Evolutionary conservation across 2,113 vertebrate species (phyloP).

Genomic region (Brachypteracias leptosomus): DNA sequence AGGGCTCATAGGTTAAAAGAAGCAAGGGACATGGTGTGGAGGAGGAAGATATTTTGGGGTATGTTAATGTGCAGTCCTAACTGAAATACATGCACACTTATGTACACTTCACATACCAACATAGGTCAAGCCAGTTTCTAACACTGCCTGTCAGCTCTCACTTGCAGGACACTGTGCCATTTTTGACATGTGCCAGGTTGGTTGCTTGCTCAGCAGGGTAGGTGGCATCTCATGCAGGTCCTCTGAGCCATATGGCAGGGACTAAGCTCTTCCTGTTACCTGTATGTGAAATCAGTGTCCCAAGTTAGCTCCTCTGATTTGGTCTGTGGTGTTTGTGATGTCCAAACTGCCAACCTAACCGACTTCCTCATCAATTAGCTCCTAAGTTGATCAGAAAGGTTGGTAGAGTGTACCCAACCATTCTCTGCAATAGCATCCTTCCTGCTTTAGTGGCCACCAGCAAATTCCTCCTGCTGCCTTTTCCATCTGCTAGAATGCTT

Average conservation of each 20-base stretch:
- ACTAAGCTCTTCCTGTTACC: not conserved
- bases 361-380: not conserved
- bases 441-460: not conserved
- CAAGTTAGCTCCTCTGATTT: not conserved
- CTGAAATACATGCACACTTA: not conserved
- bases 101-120: not conserved
- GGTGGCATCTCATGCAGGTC: not conserved
- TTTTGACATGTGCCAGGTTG: not conserved
- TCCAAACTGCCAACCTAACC: not conserved
- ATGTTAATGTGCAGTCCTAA: not conserved
- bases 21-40: not conserved
- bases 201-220: not conserved
- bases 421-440: not conserved
- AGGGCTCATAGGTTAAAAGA: not conserved
- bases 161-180: accelerated
- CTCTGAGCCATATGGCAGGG: not conserved
- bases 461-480: not conserved
- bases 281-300: not conserved
- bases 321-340: not conserved
- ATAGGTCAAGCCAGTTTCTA: not conserved
- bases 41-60: not conserved
- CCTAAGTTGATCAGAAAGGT: not conserved
- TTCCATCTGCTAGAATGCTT: not conserved
- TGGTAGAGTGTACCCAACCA: not conserved
- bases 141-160: not conserved